Evolutionary conservation across 2,113 vertebrate genomes (phyloP), one percentile per base, ranked within the genome.

Genomic region (Petrocephalus microphthalmus): DNA sequence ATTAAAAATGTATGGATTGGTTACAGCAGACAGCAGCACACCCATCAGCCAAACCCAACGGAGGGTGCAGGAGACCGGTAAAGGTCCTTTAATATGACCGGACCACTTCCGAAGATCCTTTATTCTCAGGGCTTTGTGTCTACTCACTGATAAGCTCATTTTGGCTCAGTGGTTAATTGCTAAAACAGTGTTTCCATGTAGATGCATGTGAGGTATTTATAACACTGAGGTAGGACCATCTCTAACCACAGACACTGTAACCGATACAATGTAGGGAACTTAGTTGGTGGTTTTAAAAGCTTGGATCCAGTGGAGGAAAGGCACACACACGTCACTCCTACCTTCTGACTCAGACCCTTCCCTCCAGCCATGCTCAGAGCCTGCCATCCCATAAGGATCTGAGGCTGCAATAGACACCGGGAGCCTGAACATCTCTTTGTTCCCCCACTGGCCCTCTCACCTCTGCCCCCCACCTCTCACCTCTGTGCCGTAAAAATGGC

Each of bases 261-360:
- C 42, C 8, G 22, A 67, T 49, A 7, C 51, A 67, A 71, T 45
- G 20, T n/a, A 25, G 60, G 6, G 25, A n/a, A 67, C 15, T 10
- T 74, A 37, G 33, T 15, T 37, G 13, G 10, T 37, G 67, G 33
- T 74, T 74, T 33, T 74, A 33, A 37, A 78, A 78, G 71, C 29
- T 42, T 42, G 13, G 37, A 42, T 78, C 29, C 33, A 3, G 5
- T 0, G 57, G 33, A 42, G 33, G 33, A 22, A 19, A 54, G 89
- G 47, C 22, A 25, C 49, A 60, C n/a, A 53, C 83, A 42, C 17
- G 89, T 91, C 89, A 91, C 6, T 67, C 87, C 56, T 87, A 51
- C 87, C 92, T 89, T 93, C 86, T 6, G 49, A 89, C 91, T 93
- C 92, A 94, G 92, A 93, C 93, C 94, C 91, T 89, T 92, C 91